Evolutionary conservation across 2,797 vertebrate genomes (phyloP).

Genomic region (Tokudaia muenninki): DNA sequence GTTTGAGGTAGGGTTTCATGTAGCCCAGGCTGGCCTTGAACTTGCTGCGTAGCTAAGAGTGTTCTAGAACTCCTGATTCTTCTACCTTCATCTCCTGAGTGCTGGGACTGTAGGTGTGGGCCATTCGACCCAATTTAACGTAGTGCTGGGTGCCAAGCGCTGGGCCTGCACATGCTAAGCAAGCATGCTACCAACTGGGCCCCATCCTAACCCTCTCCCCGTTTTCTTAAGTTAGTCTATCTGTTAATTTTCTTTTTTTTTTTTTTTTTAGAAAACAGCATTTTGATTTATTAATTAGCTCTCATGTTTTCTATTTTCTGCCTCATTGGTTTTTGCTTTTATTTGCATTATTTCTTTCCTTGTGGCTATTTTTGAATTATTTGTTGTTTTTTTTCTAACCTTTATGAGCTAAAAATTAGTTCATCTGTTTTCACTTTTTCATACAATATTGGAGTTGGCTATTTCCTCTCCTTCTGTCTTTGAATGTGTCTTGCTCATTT

Average conservation of each 20-base stretch:
- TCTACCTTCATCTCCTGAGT: neutral
- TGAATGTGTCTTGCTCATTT: neutral
- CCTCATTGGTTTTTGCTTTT: conserved; percentile 35
- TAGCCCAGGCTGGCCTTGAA: neutral
- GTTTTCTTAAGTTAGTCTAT: neutral
- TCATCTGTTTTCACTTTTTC: conserved; percentile 27
- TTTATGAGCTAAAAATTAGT: conserved; percentile 1
- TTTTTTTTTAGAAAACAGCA: neutral
- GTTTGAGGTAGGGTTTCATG: neutral
- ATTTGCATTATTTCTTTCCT: conserved; percentile 43
- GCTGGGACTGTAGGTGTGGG: neutral
- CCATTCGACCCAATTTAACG: neutral
- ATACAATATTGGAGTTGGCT: neutral
- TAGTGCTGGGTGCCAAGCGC: neutral
- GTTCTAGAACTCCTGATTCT: neutral
- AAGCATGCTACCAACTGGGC: neutral
- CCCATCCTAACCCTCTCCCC: neutral
- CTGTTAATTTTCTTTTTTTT: neutral
- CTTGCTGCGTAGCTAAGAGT: neutral
- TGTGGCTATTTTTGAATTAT: conserved; percentile 35
- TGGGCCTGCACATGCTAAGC: neutral
- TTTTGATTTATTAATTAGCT: conserved; percentile 41
- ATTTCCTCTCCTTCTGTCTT: neutral
- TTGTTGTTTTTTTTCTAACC: neutral
- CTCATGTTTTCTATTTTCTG: conserved; percentile 5